These are phyloP conservation scores for Spheniscus humboldti DNA, from an alignment of 2,797 vertebrate species.

Conservation along the genomic window DNA sequence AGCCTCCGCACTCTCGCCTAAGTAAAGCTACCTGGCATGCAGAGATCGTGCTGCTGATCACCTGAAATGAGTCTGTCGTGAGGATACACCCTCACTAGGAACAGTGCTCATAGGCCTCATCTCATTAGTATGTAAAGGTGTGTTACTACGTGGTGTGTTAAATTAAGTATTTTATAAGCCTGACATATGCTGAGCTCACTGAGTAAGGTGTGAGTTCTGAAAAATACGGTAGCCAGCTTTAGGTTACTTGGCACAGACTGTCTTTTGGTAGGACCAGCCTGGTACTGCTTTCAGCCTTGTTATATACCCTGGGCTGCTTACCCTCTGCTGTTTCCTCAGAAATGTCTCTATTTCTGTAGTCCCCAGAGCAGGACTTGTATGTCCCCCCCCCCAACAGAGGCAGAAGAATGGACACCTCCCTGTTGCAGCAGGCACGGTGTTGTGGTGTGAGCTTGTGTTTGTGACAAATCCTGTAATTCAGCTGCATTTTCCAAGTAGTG, in stretches of 20 bases:
- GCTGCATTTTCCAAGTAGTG: not conserved
- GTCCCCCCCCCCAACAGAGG: not conserved
- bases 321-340: not conserved
- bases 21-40: not conserved
- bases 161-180: not conserved
- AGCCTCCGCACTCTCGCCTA: not conserved
- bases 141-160: not conserved
- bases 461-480: not conserved
- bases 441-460: not conserved
- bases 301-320: not conserved
- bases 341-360: not conserved
- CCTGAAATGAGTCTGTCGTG: not conserved
- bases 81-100: not conserved
- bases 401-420: not conserved
- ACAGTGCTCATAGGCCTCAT: not conserved
- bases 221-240: not conserved
- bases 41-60: not conserved
- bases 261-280: not conserved
- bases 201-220: not conserved
- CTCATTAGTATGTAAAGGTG: not conserved
- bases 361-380: too few species aligned
- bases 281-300: not conserved
- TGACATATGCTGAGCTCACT: not conserved
- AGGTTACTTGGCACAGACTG: too few species aligned
- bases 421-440: fast-evolving